These are phyloP conservation scores for Podargus strigoides DNA, from an alignment of 2,797 vertebrate species.

Conservation along the genomic window DNA sequence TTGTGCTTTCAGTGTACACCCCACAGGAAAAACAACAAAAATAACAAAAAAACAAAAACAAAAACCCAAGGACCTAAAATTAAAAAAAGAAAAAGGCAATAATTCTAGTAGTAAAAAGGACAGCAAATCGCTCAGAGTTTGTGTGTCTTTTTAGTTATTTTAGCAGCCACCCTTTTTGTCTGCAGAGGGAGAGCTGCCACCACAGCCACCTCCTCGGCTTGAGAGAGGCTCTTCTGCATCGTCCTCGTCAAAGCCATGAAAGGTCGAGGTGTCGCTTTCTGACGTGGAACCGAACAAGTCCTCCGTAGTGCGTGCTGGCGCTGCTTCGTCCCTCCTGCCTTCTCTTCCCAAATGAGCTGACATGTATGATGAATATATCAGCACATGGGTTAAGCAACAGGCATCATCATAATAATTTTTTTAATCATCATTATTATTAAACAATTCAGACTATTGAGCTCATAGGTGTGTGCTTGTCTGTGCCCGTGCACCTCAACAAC, in stretches of 20 bases:
- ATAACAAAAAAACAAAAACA: not conserved
- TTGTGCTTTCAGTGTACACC: conserved; percentile 74
- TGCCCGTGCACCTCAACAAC: conserved; percentile 25
- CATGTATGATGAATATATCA: conserved; percentile 86
- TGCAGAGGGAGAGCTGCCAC: conserved; percentile 84
- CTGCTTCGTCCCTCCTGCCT: conserved; percentile 87
- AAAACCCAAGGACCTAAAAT: conserved; percentile 54
- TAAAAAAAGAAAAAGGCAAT: conserved; percentile 32
- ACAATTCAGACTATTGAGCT: conserved; percentile 59
- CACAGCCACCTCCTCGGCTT: conserved; percentile 83
- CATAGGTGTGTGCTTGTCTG: not conserved
- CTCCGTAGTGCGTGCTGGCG: conserved; percentile 84
- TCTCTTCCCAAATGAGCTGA: conserved; percentile 88
- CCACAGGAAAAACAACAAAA: conserved; percentile 43
- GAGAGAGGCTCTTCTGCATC: conserved; percentile 90
- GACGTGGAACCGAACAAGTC: conserved; percentile 97
- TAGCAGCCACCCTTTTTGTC: conserved; percentile 83
- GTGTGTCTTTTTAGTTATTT: conserved; percentile 66
- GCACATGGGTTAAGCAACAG: conserved; percentile 85
- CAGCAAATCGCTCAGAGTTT: conserved; percentile 64
- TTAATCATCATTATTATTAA: conserved; percentile 70
- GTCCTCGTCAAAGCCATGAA: conserved; percentile 97
- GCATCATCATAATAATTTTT: conserved; percentile 77
- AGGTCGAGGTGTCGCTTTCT: conserved; percentile 98
- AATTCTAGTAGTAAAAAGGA: conserved; percentile 69